Evolutionary conservation across 2,113 vertebrate species (phyloP), one percentile per base, ranked within the genome.

Genomic region (Raja brachyura): DNA sequence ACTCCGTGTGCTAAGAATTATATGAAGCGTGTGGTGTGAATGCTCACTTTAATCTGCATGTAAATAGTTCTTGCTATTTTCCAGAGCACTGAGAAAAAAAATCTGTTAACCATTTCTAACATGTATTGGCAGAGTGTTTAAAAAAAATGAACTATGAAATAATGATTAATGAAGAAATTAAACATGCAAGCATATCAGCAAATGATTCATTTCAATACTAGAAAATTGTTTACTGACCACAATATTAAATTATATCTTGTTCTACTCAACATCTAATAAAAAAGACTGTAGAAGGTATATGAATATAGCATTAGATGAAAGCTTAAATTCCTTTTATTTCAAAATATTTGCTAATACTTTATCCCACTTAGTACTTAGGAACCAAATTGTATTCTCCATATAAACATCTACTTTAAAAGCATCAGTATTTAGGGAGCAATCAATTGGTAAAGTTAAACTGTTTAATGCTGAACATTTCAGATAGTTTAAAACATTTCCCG

Each of bases 1-100:
- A 95, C 95, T 95, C 96, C 94, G 93, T 11, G 94, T 94, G 93
- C 95, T 95, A 93, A 93, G n/a, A 18, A 33, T 22, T 74, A 70
- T 73, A 70, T 90, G 85, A 90, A 25, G 4, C 20, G 1, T 88
- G 7, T 92, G 31, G n/a, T 92, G 90, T 74, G 90, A 73, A 73
- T 92, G 20, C 14, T 8, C 39, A 54, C 33, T 48, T 14, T 74
- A 68, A 92, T 92, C 66, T 73, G 90, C 39, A 73, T 54, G 68
- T 54, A 25, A 92, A 54, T 54, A 22, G 39, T 73, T 90, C 68
- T 48, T 73, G 25, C 66, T 70, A 8, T 92, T 68, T 92, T 73
- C 11, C 68, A 28, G 90, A 92, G 33, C 90, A 92, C 90, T 68
- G 25, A 73, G 90, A 74, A 92, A 92, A 92, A 90, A 48, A 48